phyloP scores from a whole-genome alignment of 2,797 vertebrate species.

The Pteronotus mesoamericanus region DNA sequence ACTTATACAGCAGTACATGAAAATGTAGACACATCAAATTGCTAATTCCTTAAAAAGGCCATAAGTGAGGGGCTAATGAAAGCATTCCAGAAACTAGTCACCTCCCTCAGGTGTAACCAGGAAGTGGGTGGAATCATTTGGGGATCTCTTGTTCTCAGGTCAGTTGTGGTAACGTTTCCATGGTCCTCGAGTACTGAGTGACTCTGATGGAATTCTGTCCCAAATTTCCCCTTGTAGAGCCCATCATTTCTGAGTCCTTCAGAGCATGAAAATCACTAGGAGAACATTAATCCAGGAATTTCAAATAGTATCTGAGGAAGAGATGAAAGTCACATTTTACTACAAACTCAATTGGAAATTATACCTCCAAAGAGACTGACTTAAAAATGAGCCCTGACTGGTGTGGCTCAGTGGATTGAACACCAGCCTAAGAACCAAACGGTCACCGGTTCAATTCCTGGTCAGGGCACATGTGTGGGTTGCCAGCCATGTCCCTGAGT shows the following conservation, averaged over 20 bases:
- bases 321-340: background rate
- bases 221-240: background rate
- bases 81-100: background rate
- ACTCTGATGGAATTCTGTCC: background rate
- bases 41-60: background rate
- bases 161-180: background rate
- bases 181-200: background rate
- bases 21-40: background rate
- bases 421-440: too few species aligned
- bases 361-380: background rate
- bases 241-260: background rate
- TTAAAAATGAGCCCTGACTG: too few species aligned
- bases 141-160: background rate
- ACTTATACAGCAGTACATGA: too few species aligned
- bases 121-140: background rate
- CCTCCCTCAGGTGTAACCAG: background rate
- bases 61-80: background rate
- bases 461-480: too few species aligned
- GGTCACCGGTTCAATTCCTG: too few species aligned
- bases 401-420: too few species aligned
- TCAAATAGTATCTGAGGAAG: background rate
- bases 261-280: background rate
- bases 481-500: too few species aligned
- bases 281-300: background rate
- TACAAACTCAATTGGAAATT: background rate